Conservation (phyloP, 2,797 vertebrate genomes). For the Crypturellus tataupa region DNA sequence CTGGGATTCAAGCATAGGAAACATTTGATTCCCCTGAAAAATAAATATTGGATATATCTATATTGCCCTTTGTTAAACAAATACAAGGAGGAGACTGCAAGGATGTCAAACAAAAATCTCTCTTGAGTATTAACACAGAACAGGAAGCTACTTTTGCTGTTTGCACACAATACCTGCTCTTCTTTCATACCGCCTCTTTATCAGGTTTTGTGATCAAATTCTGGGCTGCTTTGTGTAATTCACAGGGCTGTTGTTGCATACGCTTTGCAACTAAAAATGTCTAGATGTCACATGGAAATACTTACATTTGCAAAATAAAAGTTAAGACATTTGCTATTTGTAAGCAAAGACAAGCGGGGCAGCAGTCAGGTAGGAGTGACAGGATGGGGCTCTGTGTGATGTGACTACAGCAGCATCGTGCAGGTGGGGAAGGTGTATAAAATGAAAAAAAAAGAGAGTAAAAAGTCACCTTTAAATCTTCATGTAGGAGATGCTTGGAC, state of each 20-base stretch:
- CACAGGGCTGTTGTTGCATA: background rate
- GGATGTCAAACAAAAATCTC: slow-evolving; percentile 6
- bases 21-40: slow-evolving; percentile 7
- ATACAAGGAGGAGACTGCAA: slow-evolving; percentile 1
- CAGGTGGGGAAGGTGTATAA: accelerated
- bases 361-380: background rate
- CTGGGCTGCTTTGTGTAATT: background rate
- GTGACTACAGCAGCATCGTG: accelerated
- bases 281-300: background rate
- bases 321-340: background rate
- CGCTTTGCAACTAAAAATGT: background rate
- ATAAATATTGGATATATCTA: background rate
- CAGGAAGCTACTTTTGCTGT: background rate
- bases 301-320: background rate
- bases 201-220: slow-evolving; percentile 35
- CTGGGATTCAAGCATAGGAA: background rate
- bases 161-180: slow-evolving; percentile 5
- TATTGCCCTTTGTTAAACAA: background rate
- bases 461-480: slow-evolving; percentile 12
- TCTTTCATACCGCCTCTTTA: slow-evolving; percentile 40
- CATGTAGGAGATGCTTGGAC: background rate
- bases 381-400: accelerated
- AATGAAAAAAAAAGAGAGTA: background rate
- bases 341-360: background rate
- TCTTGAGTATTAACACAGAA: background rate